A percentile compares a stretch with the other conserved stretches of the same genome.
Conservation (phyloP, 1,140 invertebrate species). For the Riptortus pedestris region DNA sequence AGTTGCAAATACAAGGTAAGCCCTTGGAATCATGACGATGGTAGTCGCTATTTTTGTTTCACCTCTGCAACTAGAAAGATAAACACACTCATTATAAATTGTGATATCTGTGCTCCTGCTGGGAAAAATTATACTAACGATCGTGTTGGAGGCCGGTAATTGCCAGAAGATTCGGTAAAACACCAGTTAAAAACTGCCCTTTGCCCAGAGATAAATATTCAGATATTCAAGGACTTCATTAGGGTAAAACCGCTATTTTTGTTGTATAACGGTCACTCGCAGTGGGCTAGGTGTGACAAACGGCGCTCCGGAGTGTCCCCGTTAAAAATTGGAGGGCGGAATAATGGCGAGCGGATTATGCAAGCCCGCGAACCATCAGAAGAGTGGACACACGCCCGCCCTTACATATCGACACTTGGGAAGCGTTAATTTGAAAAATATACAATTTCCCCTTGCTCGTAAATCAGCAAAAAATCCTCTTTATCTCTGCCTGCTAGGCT, state of each 20-base stretch:
- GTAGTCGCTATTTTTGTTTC: too few relatives aligned
- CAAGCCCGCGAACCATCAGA: neutral
- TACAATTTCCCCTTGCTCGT: neutral
- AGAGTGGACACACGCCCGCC: neutral
- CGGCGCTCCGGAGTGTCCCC: neutral
- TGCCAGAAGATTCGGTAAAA: too few relatives aligned
- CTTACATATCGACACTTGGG: neutral
- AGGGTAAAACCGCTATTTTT: neutral
- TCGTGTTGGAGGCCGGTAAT: too few relatives aligned
- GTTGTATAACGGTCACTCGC: neutral
- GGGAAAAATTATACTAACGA: too few relatives aligned
- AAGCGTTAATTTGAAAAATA: neutral
- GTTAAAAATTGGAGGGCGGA: neutral
- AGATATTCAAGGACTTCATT: neutral
- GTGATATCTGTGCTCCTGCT: too few relatives aligned
- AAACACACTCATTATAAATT: too few relatives aligned
- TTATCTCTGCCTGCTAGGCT: neutral
- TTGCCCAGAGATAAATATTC: neutral
- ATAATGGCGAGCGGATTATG: neutral
- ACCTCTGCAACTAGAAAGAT: too few relatives aligned
- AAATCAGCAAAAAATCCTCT: neutral
- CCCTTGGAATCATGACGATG: too few relatives aligned
- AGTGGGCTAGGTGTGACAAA: neutral
- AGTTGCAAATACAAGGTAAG: too few relatives aligned
- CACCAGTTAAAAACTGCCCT: neutral